Conservation (phyloP, 2,113 vertebrate genomes). For the Cairina moschata region DNA sequence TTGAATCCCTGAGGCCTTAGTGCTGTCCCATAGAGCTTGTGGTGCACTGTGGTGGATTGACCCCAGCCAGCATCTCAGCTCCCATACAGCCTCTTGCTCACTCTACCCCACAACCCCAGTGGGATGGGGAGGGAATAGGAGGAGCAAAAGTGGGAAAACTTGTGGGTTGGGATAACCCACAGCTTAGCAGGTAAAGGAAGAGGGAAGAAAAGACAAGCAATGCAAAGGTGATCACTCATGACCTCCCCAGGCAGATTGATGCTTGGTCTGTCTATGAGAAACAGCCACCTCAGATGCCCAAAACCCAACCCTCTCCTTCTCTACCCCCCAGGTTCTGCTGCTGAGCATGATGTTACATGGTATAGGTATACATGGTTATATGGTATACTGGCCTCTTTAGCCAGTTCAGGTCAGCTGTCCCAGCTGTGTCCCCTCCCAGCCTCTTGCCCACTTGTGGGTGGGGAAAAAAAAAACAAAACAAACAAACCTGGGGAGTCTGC, state of each 20-base stretch:
- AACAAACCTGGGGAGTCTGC: background rate
- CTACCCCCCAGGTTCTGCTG: too few relatives aligned
- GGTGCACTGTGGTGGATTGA: background rate
- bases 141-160: background rate
- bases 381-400: too few relatives aligned
- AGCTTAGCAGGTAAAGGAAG: background rate
- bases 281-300: background rate
- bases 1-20: background rate
- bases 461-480: too few relatives aligned
- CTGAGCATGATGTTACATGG: background rate
- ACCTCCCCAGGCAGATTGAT: background rate
- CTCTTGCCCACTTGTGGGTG: too few relatives aligned
- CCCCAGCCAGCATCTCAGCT: background rate
- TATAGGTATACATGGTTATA: too few relatives aligned
- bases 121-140: background rate
- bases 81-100: background rate
- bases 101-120: too few relatives aligned
- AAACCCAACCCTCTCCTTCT: background rate
- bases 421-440: background rate
- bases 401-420: background rate
- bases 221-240: background rate
- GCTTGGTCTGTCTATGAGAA: background rate
- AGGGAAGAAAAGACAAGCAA: rapidly evolving
- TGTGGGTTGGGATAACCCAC: background rate
- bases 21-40: background rate